phyloP scores from a whole-genome alignment of 2,888 invertebrate species.

The Lapara coniferarum region DNA sequence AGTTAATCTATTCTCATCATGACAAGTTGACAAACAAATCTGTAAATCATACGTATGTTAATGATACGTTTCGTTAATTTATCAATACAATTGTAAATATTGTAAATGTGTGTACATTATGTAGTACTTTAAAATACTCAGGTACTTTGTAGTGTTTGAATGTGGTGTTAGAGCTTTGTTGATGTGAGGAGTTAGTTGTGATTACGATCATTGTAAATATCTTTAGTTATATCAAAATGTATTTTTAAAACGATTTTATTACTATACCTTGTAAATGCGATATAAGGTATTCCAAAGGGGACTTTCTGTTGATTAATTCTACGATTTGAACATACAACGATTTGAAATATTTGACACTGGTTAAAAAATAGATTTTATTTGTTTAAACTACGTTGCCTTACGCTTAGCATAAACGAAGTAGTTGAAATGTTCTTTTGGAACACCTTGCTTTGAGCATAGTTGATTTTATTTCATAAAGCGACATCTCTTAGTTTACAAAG shows the following conservation, averaged over 20 bases:
- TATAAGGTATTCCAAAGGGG: neutral
- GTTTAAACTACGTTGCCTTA: too few relatives aligned
- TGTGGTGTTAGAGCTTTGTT: neutral
- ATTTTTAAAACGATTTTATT: too few relatives aligned
- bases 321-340: neutral
- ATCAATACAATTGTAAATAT: conserved; percentile 15
- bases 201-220: conserved; percentile 2
- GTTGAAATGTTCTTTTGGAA: neutral
- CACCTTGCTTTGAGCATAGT: too few relatives aligned
- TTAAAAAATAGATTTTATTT: neutral
- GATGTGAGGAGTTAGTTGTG: neutral
- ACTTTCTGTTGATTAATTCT: neutral
- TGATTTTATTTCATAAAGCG: neutral
- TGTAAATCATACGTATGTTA: too few relatives aligned
- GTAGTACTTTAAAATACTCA: conserved; percentile 14
- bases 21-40: too few relatives aligned
- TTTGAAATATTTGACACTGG: neutral
- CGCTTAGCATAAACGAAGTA: too few relatives aligned
- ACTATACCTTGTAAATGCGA: neutral
- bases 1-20: too few relatives aligned
- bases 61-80: neutral
- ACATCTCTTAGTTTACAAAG: neutral
- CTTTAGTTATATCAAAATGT: conserved; percentile 9
- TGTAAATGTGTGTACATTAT: conserved; percentile 30
- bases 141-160: neutral